Base-by-base conservation (phyloP, 2,113 vertebrate species). In the Chaenocephalus aceratus region DNA sequence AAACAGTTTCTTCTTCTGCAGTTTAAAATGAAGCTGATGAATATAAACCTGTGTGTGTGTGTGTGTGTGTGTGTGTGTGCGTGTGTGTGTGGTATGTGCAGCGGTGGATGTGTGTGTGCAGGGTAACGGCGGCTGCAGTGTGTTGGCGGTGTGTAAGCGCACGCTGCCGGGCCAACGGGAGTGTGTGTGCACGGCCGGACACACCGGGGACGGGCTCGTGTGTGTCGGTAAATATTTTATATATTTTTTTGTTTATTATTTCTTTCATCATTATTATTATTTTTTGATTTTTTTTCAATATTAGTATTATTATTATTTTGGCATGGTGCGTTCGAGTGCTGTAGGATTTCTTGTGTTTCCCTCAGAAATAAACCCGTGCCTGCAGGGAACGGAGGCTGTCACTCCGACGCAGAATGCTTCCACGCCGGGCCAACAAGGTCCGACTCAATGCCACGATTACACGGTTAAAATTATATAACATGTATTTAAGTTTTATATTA, bases 401-500 rank as follows among this genome's bases (percentile, higher is more conserved):
- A 96, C 12, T 81, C 1, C 72, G 95, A 97, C 1, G 96, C 97
- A 7, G 96, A 96, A 48, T 99, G 98, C 58, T 92, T 97, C 0
- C 97, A 99, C 56, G 96, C 93, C 0, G 97, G 97, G 77, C 97
- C 4, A 97, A 98, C 77, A 95, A 97, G 93, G 98, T 98, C 75
- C 94, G 91, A 75, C n/a, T 9, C 57, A 2, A 0, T 12, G 46
- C 23, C 15, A 2, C 14, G 2, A 23, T 36, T 36, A 6, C 5
- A 36, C 36, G 6, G 5, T 36, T 7, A 36, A 36, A 36, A 36
- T 36, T 0, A 36, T 36, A 36, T 36, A 36, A 30, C 2, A 30
- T 30, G 26, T 30, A 30, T 30, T 30, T 30, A 30, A 30, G 26
- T 30, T 30, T 3, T 30, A 30, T 30, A 30, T 30, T 36, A 36